Percentiles rank a stretch among this genome's conserved stretches.
Conservation (phyloP, 2,797 vertebrate species). For the Scolopax bukidnonensis region DNA sequence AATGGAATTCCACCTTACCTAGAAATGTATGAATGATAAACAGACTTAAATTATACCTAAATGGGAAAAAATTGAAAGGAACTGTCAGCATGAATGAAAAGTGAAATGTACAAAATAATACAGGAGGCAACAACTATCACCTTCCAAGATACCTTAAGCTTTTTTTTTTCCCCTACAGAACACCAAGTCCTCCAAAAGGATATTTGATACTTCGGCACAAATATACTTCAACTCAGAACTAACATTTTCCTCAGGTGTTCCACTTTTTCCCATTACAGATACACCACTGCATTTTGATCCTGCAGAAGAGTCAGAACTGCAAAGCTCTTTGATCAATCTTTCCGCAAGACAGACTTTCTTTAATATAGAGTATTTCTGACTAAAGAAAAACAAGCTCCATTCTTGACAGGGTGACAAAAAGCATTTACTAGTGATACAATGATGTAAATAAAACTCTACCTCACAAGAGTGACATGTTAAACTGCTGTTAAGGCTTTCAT, state of each 20-base stretch:
- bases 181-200: neutral
- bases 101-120: constrained; percentile 70
- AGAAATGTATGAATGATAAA: constrained; percentile 94
- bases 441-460: neutral
- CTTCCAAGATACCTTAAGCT: constrained; percentile 24
- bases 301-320: neutral
- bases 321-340: neutral
- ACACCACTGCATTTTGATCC: neutral
- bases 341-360: neutral
- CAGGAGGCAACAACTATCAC: constrained; percentile 60
- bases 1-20: constrained; percentile 93
- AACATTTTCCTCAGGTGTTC: neutral
- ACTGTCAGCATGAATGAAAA: constrained; percentile 79
- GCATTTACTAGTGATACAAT: neutral
- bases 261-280: neutral
- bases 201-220: neutral
- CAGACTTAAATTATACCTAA: constrained; percentile 97
- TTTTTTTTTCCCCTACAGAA: neutral
- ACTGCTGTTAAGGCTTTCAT: constrained; percentile 2
- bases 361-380: neutral
- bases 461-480: neutral
- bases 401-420: neutral
- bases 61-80: constrained; percentile 86
- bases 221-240: neutral
- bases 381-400: neutral